These are phyloP conservation scores for Hesperia comma DNA, from an alignment of 2,888 invertebrate genomes.

Conservation along the genomic window DNA sequence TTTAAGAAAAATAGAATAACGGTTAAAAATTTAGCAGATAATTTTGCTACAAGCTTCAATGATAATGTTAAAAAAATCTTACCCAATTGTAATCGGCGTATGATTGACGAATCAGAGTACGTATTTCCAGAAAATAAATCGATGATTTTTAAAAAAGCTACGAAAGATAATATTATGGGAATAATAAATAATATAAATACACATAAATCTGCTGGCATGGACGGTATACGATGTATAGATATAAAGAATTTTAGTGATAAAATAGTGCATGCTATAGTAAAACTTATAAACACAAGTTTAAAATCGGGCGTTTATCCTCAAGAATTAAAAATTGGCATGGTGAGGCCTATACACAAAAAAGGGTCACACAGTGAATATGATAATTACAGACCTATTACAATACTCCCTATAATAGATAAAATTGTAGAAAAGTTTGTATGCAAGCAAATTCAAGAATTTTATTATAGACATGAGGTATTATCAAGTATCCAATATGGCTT, in stretches of 20 bases:
- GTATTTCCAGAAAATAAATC: slow-evolving; percentile 9
- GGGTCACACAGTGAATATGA: slow-evolving; percentile 17
- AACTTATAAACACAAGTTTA: slow-evolving; percentile 36
- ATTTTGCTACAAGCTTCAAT: slow-evolving; percentile 29
- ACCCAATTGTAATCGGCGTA: slow-evolving; percentile 2
- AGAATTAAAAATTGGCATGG: slow-evolving; percentile 37
- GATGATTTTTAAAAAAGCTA: background rate
- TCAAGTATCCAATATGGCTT: slow-evolving; percentile 2
- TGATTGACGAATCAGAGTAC: background rate
- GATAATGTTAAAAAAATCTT: slow-evolving; percentile 23
- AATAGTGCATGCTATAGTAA: slow-evolving; percentile 20
- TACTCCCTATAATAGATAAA: slow-evolving; percentile 36
- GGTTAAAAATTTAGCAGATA: slow-evolving; percentile 21
- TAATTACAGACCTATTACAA: slow-evolving; percentile 42
- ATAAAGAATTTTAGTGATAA: slow-evolving; percentile 24
- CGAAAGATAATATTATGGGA: background rate
- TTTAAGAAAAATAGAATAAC: slow-evolving; percentile 27
- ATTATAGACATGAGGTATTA: slow-evolving; percentile 14
- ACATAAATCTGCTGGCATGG: slow-evolving; percentile 25
- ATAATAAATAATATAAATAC: background rate
- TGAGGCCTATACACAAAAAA: slow-evolving; percentile 40
- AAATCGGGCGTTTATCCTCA: slow-evolving; percentile 27
- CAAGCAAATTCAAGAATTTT: slow-evolving; percentile 28
- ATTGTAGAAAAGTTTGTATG: slow-evolving; percentile 38
- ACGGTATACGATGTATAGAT: slow-evolving; percentile 32